Base-by-base conservation (phyloP, 92 coral and sea anemone genomes). In the Porites divaricata region DNA sequence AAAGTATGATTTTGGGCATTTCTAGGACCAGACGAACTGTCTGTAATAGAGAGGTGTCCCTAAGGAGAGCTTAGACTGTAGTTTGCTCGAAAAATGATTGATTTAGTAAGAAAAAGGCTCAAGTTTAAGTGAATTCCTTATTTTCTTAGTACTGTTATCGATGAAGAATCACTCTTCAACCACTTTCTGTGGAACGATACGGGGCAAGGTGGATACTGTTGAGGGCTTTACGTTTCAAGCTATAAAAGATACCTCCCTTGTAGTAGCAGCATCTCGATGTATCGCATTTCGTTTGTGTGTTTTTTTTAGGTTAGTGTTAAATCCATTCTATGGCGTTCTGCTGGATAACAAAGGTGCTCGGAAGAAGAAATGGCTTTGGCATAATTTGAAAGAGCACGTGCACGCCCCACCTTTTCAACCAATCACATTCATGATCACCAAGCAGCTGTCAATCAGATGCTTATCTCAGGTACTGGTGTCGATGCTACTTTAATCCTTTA, bases 341-440 rank as follows among this genome's bases (percentile, higher is more conserved):
- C 92, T 96, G 70, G 99, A 96, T 71, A 87, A 69, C 52, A 76
- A 67, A 66, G 99, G 99, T 6, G 90, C 91, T n/a, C 84, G 90
- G 67, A 96, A 80, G 89, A 96, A 96, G 90, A 95, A 87, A 66
- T 96, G 99, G 99, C 86, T 91, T 11, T 96, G 99, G 99, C 94
- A 96, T 67, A 95, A 95, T 64, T 57, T 66, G 49, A 92, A 89
- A 68, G 90, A 83, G 9, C 98, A 96, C 81, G 99, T 96, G 9
- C 99, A 96, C 72, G 99, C 99, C 1, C 99, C 99, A 19, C 99
- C 99, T 26, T 96, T 94, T 72, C 99, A 96, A 74, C 99, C 99
- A 62, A 91, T 96, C 91, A 96, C 99, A n/a, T 96, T 96, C 81
- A 88, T 90, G 82, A 81, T 95, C 63, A 84, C 98, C 15, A 93